Conservation (phyloP, 2,797 vertebrate species). For the Helicolenus hilgendorfi region DNA sequence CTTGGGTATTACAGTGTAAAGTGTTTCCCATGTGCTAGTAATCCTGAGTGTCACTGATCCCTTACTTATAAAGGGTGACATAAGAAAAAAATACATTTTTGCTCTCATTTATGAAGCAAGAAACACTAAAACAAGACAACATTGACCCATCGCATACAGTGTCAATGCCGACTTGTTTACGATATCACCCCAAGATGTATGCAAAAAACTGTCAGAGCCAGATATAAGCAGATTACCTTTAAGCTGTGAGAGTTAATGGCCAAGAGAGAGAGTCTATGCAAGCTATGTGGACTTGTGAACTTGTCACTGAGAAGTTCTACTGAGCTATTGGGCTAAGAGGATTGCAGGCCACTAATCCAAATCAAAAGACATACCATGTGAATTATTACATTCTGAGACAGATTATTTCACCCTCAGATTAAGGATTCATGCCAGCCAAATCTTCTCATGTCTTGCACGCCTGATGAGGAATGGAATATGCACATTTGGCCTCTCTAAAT, state of each 20-base stretch:
- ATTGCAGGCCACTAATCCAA: conserved; percentile 91
- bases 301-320: conserved; percentile 89
- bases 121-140: not conserved
- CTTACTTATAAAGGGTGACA: conserved; percentile 47
- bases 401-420: conserved; percentile 89
- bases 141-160: not conserved
- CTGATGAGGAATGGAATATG: conserved; percentile 63
- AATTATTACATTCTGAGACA: conserved; percentile 94
- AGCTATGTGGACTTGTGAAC: conserved; percentile 85
- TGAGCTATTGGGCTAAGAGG: conserved; percentile 88
- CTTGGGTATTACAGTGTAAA: conserved; percentile 78
- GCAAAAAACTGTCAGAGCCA: conserved; percentile 60
- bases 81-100: not conserved
- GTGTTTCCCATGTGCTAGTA: conserved; percentile 71
- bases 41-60: conserved; percentile 80
- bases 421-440: conserved; percentile 75
- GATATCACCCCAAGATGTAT: conserved; percentile 67
- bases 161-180: conserved; percentile 64
- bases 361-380: conserved; percentile 93
- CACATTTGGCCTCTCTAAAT: conserved; percentile 39
- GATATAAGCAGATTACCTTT: conserved; percentile 83
- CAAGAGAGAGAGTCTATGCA: conserved; percentile 64
- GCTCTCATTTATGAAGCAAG: not conserved
- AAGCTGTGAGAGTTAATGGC: conserved; percentile 83
- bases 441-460: conserved; percentile 78